Evolutionary conservation across 2,113 vertebrate genomes (phyloP).

Genomic region (Labeo catla): DNA sequence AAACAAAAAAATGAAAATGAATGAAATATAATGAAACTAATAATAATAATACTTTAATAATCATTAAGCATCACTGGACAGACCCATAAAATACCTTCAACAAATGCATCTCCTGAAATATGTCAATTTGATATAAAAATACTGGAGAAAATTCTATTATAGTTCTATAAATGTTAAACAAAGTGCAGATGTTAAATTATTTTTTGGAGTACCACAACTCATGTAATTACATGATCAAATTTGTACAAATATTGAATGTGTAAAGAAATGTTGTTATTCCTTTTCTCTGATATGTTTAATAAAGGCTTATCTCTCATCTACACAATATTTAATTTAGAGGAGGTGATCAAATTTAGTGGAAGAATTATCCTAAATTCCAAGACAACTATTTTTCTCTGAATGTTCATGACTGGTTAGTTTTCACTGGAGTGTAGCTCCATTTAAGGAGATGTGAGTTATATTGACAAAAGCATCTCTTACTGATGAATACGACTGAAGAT

Average conservation of each 20-base stretch:
- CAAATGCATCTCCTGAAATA: too few relatives aligned
- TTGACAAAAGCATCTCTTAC: not conserved
- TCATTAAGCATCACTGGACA: too few relatives aligned
- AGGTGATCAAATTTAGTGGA: too few relatives aligned
- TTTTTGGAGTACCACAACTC: not conserved
- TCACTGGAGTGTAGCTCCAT: not conserved
- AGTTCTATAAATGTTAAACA: not conserved
- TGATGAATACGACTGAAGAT: constrained; percentile 4
- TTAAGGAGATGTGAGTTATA: not conserved
- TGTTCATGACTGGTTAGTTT: not conserved
- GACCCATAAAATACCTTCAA: too few relatives aligned
- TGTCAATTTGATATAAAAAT: too few relatives aligned
- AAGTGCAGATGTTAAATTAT: not conserved
- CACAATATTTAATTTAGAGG: not conserved
- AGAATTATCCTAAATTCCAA: not conserved
- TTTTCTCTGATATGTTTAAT: not conserved
- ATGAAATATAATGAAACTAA: not conserved
- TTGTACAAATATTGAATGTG: not conserved
- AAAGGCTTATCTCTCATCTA: not conserved
- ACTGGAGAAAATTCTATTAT: too few relatives aligned
- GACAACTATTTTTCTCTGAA: not conserved
- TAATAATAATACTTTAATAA: too few relatives aligned
- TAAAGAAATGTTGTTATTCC: not conserved
- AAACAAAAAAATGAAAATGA: too few relatives aligned
- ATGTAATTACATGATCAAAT: not conserved